Evolutionary conservation across 2,113 vertebrate species (phyloP), one percentile per base, ranked within the genome.

Genomic region (Nestor notabilis): DNA sequence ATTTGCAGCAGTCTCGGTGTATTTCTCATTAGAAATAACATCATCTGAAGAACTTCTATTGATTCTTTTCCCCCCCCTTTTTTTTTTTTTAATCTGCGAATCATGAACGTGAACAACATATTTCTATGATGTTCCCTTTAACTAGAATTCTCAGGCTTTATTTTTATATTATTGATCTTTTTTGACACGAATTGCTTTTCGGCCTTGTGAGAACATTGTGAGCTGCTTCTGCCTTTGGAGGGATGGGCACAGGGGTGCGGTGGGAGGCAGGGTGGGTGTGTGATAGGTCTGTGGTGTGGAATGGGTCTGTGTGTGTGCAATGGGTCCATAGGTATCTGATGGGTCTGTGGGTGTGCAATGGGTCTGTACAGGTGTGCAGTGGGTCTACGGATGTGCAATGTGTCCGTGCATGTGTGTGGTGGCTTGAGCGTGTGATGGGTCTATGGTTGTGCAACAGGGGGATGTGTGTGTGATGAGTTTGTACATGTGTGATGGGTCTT

Each of bases 11-110:
- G 94, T 96, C 97, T 96, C 4, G 83, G 97, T 96, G 83, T 97
- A 96, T 97, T 98, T 97, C 97, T 98, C 97, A 96, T 98, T 98
- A 98, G 98, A 97, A 98, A 97, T 97, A 98, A 98, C 97, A 98
- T 98, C 97, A 98, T 98, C 98, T 97, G 95, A 98, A 97, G 97
- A 97, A 98, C 84, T 91, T 92, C 39, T 97, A 98, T 98, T 97
- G 98, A 98, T 98, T 97, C 93, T 92, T 96, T 27, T 12, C 0
- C 5, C 11, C 18, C 16, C 24, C n/a, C 12, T 0, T 9, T 19
- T 33, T 47, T 50, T 95, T 98, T 97, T 97, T 97, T 98, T 93
- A 97, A 98, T 98, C 98, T 98, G 95, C 7, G 24, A 97, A 97
- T 98, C 97, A 93, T 49, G 96, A 95, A 98, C 96, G 97, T 98